Evolutionary conservation across 2,888 invertebrate species (phyloP).

Genomic region (Lasius fuliginosus): DNA sequence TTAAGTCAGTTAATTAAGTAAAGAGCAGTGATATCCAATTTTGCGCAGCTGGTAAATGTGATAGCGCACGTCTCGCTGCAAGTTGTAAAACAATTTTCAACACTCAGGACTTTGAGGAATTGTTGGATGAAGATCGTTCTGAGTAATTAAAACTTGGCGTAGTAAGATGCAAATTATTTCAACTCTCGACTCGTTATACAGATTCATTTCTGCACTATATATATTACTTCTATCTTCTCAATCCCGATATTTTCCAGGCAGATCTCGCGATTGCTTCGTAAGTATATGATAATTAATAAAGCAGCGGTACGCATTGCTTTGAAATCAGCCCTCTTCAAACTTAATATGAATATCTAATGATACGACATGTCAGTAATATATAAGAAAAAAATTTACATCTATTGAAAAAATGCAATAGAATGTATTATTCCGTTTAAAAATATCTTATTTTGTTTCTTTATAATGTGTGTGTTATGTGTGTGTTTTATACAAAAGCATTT

Average conservation of each 20-base stretch:
- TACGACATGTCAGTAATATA: not conserved
- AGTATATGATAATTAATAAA: constrained; percentile 4
- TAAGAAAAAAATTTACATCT: not conserved
- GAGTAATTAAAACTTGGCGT: constrained; percentile 59
- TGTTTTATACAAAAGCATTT: not conserved
- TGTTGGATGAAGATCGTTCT: constrained; percentile 46
- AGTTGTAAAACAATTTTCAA: constrained; percentile 57
- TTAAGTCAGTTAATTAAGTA: constrained; percentile 45
- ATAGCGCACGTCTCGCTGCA: constrained; percentile 40
- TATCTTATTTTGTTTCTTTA: not conserved
- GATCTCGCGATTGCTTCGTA: constrained; percentile 5
- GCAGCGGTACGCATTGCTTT: not conserved
- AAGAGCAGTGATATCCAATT: constrained; percentile 48
- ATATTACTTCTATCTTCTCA: not conserved
- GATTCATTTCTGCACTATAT: constrained; percentile 48
- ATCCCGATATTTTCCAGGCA: not conserved
- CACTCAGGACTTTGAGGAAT: constrained; percentile 53
- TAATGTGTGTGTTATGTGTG: not conserved
- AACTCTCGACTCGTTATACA: constrained; percentile 47
- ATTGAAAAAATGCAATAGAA: not conserved
- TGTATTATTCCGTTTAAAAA: not conserved
- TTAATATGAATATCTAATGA: not conserved
- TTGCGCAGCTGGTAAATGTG: constrained; percentile 49
- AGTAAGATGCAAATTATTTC: constrained; percentile 60
- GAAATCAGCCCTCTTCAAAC: not conserved